Percentiles rank a stretch among this genome's conserved stretches.
Conservation (phyloP, 2,113 vertebrate species). For the Scopus umbretta region DNA sequence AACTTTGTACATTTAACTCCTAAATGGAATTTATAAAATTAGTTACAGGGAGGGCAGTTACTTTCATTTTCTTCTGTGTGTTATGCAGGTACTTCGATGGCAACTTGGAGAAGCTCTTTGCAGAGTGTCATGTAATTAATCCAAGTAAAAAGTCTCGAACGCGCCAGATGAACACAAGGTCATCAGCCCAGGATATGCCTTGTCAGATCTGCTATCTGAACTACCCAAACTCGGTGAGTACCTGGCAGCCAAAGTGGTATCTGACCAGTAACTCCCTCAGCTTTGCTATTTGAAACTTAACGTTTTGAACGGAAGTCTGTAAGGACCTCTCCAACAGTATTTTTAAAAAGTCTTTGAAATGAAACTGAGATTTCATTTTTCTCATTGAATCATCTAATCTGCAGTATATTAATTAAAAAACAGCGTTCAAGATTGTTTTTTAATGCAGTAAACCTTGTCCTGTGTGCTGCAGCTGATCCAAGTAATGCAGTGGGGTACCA, state of each 20-base stretch:
- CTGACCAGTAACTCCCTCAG: background rate
- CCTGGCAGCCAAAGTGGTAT: background rate
- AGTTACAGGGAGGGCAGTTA: background rate
- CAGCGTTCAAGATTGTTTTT: background rate
- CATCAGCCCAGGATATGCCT: constrained; percentile 98
- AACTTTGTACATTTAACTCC: background rate
- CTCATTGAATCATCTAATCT: background rate
- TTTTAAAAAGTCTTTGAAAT: background rate
- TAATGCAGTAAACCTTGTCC: background rate
- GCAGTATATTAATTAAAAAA: background rate
- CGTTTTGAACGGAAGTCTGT: background rate
- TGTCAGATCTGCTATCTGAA: constrained; percentile 99
- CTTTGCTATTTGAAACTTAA: background rate
- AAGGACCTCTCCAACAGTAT: background rate
- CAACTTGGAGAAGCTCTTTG: constrained; percentile 98
- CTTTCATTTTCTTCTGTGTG: background rate
- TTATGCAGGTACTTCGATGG: constrained; percentile 95
- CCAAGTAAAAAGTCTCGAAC: constrained; percentile 97
- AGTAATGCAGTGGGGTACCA: background rate
- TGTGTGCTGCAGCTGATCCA: background rate
- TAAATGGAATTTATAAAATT: background rate
- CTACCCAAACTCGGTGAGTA: constrained; percentile 97
- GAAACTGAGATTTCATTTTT: background rate
- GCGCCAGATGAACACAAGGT: constrained; percentile 97
- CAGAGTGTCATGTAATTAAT: constrained; percentile 99